Percentiles rank a stretch among this genome's conserved stretches.
phyloP scores from a whole-genome alignment of 2,888 invertebrate species.

The Metalampra italica region DNA sequence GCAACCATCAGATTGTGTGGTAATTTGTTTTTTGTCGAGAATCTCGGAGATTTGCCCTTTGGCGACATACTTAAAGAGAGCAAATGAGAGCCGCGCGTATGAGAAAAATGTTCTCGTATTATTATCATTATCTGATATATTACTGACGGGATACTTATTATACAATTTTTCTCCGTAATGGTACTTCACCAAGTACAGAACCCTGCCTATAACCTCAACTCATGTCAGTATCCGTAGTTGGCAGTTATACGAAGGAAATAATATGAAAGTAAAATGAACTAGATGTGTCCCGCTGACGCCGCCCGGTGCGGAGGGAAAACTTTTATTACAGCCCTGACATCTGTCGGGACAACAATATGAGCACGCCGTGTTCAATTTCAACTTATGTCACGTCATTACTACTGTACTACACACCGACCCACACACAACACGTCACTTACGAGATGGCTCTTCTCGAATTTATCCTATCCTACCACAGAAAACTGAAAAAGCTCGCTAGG shows the following conservation, averaged over 20 bases:
- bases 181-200: too few species aligned
- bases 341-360: constrained; percentile 27
- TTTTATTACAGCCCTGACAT: constrained; percentile 52
- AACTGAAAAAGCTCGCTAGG: too few species aligned
- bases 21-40: constrained; percentile 2
- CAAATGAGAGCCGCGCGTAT: not conserved
- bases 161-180: too few species aligned
- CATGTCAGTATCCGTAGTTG: too few species aligned
- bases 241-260: not conserved
- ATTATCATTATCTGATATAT: too few species aligned
- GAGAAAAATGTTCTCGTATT: too few species aligned
- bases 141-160: too few species aligned
- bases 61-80: not conserved
- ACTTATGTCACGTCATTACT: constrained; percentile 2
- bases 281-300: constrained; percentile 25
- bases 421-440: too few species aligned
- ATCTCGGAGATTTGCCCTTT: not conserved
- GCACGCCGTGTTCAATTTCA: constrained; percentile 29
- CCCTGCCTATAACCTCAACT: too few species aligned
- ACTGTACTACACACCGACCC: constrained; percentile 4
- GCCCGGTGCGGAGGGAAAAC: constrained; percentile 35
- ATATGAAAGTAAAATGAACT: constrained; percentile 8
- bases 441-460: not conserved
- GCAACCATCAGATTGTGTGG: constrained; percentile 8
- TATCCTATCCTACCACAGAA: not conserved